phyloP scores from a whole-genome alignment of 2,888 invertebrate genomes.

The Campoplex nolae region DNA sequence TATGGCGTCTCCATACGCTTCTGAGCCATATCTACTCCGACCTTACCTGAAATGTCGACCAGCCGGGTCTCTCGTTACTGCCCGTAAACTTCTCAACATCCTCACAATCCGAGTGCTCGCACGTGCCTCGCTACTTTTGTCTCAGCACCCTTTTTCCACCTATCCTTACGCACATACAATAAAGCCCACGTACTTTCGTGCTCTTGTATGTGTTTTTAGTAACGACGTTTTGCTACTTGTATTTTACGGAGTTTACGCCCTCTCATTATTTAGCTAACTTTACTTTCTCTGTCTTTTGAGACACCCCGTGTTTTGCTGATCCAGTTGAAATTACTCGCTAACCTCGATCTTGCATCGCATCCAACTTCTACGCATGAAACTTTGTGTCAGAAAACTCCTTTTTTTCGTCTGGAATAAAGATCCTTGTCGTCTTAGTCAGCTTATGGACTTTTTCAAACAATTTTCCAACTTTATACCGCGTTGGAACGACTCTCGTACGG shows the following conservation, averaged over 20 bases:
- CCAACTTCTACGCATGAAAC: too few species aligned
- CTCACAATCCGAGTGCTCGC: constrained; percentile 53
- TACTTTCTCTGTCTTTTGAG: not conserved
- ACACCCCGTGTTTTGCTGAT: constrained; percentile 1
- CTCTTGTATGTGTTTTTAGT: not conserved
- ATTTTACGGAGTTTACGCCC: not conserved
- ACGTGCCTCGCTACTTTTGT: constrained; percentile 43
- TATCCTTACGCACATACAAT: not conserved
- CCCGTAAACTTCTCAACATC: constrained; percentile 65
- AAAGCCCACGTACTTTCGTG: not conserved
- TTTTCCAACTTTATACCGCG: not conserved
- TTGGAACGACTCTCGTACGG: not conserved
- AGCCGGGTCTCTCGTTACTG: constrained; percentile 69
- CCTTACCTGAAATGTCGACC: constrained; percentile 53
- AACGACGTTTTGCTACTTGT: constrained; percentile 5
- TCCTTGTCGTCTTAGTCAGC: not conserved
- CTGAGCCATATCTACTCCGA: constrained; percentile 27
- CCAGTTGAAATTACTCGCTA: not conserved
- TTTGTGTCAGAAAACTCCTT: too few species aligned
- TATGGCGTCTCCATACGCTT: constrained; percentile 42
- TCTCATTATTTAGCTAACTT: not conserved
- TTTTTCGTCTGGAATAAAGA: not conserved
- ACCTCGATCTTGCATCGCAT: not conserved
- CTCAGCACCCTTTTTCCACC: constrained; percentile 9
- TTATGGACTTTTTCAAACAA: not conserved